phyloP scores from a whole-genome alignment of 2,113 vertebrate species.

The Empidonax traillii region DNA sequence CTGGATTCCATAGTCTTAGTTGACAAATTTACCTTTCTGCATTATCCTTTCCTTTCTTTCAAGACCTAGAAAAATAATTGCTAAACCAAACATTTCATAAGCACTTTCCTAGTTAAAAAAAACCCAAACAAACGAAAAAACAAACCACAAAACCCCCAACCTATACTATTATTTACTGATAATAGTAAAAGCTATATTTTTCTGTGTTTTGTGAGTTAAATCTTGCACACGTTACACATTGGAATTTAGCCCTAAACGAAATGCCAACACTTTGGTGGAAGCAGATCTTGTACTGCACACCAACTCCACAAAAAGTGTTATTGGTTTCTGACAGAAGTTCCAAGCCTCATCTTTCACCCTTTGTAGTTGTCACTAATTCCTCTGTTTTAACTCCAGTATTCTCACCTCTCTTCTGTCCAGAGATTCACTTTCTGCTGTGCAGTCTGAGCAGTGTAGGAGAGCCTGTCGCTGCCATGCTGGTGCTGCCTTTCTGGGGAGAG shows the following conservation, averaged over 20 bases:
- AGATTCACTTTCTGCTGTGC: slow-evolving; percentile 86
- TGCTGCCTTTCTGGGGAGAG: slow-evolving; percentile 88
- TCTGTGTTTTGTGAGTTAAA: background rate
- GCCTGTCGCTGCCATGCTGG: slow-evolving; percentile 80
- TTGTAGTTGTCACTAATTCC: background rate
- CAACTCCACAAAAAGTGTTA: background rate
- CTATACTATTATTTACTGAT: background rate
- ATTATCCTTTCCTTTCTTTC: background rate
- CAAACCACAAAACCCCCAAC: accelerated
- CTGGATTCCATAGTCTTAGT: background rate
- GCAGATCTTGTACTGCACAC: background rate
- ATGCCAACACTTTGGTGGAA: accelerated
- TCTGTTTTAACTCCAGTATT: background rate
- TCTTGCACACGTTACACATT: accelerated
- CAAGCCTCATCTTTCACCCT: background rate
- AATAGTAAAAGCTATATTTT: background rate
- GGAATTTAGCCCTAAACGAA: background rate
- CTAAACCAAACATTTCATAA: background rate
- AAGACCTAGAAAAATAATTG: background rate
- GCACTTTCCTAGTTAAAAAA: background rate
- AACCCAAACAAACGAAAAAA: background rate
- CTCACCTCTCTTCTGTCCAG: slow-evolving; percentile 95
- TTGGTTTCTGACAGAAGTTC: background rate
- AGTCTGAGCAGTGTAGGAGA: slow-evolving; percentile 81
- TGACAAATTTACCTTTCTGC: background rate